Base-by-base conservation (phyloP, 2,113 vertebrate species). In the Cricetomys ansorgei region DNA sequence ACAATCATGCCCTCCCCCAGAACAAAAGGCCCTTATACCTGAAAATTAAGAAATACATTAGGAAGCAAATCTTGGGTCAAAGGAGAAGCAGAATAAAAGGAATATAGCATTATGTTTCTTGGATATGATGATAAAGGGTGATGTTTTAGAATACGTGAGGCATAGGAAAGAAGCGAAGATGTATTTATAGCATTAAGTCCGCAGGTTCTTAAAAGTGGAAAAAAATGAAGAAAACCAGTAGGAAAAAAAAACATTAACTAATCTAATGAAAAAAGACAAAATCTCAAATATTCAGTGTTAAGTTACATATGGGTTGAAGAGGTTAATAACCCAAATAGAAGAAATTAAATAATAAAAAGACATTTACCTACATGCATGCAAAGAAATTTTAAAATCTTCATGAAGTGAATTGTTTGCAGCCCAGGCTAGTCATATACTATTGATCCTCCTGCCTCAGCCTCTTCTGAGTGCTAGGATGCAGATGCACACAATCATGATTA, bases 321-420 rank as follows among this genome's bases (percentile, higher is more conserved):
- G 1, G 45, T 34, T n/a, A 92, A 90, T 86, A 31, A 87, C 57
- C 5, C 70, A 45, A 79, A 48, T 34, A 62, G 79, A 76, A 73
- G 81, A 80, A 80, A 88, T 92, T 90, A 81, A 97, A 80, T 64
- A 59, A 27, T 73, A 73, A 76, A 29, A n/a, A 70, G 43, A 25
- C 4, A 88, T 72, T 94, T 94, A 6, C 29, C 40, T 70, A 91
- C 11, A 64, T 64, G 3, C 19, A 64, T 94, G n/a, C 57, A 80
- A 80, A 45, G 91, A 3, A 72, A 91, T 45, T 93, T 97, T 13
- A 91, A 91, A 64, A 70, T 75, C 40, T 91, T 95, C 43, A 89
- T n/a, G 37, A 97, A 85, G 80, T 91, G 65, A 88, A 86, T 95
- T 3, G 76, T 65, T 48, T 85, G 43, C 34, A 21, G 45, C 19